Percentiles rank a stretch among this genome's conserved stretches.
phyloP scores from a whole-genome alignment of 2,113 vertebrate genomes.

The Salminus brasiliensis region DNA sequence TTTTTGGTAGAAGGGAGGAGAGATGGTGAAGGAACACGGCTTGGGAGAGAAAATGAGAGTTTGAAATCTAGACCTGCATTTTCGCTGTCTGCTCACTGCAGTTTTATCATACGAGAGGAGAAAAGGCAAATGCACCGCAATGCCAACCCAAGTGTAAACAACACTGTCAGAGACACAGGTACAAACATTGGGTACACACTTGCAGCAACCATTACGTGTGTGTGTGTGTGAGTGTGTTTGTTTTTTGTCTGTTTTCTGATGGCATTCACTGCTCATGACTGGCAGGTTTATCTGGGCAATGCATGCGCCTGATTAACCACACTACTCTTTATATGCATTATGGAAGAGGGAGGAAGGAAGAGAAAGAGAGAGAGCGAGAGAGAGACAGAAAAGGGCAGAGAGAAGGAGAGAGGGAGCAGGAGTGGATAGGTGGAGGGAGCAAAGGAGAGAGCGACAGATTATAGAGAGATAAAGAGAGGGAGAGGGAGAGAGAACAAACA shows the following conservation, averaged over 20 bases:
- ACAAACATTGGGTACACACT: slow-evolving; percentile 3
- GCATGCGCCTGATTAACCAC: slow-evolving; percentile 3
- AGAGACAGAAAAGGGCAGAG: background rate
- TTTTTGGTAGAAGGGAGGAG: background rate
- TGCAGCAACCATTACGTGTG: background rate
- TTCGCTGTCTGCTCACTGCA: background rate
- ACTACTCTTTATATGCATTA: slow-evolving; percentile 23
- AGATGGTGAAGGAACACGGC: background rate
- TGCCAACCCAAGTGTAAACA: slow-evolving; percentile 20
- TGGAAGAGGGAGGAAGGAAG: background rate
- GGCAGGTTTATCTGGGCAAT: background rate
- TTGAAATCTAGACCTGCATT: slow-evolving; percentile 5
- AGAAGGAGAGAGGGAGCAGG: slow-evolving; percentile 6
- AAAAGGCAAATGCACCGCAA: slow-evolving; percentile 2
- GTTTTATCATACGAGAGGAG: background rate
- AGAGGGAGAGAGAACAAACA: background rate
- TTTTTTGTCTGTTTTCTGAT: background rate
- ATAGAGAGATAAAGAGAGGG: background rate
- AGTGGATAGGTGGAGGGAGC: too few species aligned
- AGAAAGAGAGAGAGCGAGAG: background rate
- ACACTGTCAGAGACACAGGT: background rate
- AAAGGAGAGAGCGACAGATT: background rate
- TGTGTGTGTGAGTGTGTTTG: slow-evolving; percentile 9
- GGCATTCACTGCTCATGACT: background rate
- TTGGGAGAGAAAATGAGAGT: background rate